Evolutionary conservation across 2,888 invertebrate species (phyloP), one percentile per base, ranked within the genome.

Genomic region (Congeria kusceri): DNA sequence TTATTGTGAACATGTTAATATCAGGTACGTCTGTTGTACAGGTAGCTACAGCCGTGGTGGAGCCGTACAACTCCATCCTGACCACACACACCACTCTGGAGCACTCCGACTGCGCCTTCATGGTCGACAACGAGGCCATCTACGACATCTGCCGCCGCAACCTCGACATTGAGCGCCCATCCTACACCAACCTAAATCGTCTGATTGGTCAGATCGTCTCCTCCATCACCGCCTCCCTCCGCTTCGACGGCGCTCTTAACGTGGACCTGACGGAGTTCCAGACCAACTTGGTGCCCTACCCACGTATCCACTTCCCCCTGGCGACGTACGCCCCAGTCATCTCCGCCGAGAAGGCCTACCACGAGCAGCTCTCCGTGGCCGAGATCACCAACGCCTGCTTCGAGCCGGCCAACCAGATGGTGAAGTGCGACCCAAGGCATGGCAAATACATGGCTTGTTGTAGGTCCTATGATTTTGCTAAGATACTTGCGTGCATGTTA

Each of bases 91-190:
- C 98, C 67, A 98, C 98, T 76, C 86, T 95, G 80, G 98, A 98
- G 94, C 98, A 98, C 94, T 97, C 97, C 0, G 98, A 98, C 95
- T 98, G 98, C 94, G 98, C 98, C 61, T 98, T 98, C 95, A 98
- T 98, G 98, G 97, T 94, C 59, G 98, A 98, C 94, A 98, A 98
- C 90, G 98, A 98, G 92, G 98, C 98, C 46, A 95, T 98, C 89
- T 90, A 97, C 93, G 97, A 98, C 91, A 97, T 98, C 87, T 98
- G 98, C 93, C 95, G 96, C 70, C 95, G 96, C 76, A 96, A 96
- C 88, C 95, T 98, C 59, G 96, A 96, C 85, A 97, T 98, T 75
- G 97, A 96, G 89, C 94, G 97, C 62, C 97, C 97, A 0, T 96
- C 97, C 88, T 97, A 97, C 93, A 97, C 96, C 29, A 97, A 97